Evolutionary conservation across 2,888 invertebrate species (phyloP), one percentile per base, ranked within the genome.

Genomic region (Chesias legatella): DNA sequence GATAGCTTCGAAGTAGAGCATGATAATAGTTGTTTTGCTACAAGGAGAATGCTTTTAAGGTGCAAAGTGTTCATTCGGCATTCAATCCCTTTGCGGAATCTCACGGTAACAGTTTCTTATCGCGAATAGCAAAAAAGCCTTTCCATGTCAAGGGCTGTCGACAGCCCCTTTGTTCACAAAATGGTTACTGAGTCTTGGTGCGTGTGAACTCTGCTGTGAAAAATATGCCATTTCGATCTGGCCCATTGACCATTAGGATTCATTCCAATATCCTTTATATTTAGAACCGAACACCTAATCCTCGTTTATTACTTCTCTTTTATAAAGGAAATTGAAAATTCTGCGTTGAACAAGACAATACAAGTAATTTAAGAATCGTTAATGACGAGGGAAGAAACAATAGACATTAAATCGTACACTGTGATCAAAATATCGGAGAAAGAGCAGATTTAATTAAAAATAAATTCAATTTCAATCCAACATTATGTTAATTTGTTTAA

Each of bases 71-170:
- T 66, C 53, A 51, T 60, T 54, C 60, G 64, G 57, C 55, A 56
- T 58, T 65, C 66, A 70, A 67, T 69, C 65, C 64, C 63, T 63
- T 57, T 57, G 51, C 63, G 63, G 63, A 67, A 68, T 64, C 63
- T 56, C 57, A 60, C 61, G 51, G 62, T 60, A 62, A 66, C 63
- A 57, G 69, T 76, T 73, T 60, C 80, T 82, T 82, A 81, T 80
- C 79, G 78, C 63, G 60, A 72, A 67, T 53, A 60, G 76, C 76
- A 84, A 84, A 84, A 83, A 84, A 81, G 82, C 78, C 70, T 85
- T 86, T 83, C 70, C 79, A 63, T 84, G 84, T 86, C 77, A 79
- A 88, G 77, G 63, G 79, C 69, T 70, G 74, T 77, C 75, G 83
- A 77, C 74, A 70, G 74, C 69, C 60, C 67, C 73, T 82, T 85